Evolutionary conservation across 2,888 invertebrate genomes (phyloP), one percentile per base, ranked within the genome.

Genomic region (Tanypteryx hageni): DNA sequence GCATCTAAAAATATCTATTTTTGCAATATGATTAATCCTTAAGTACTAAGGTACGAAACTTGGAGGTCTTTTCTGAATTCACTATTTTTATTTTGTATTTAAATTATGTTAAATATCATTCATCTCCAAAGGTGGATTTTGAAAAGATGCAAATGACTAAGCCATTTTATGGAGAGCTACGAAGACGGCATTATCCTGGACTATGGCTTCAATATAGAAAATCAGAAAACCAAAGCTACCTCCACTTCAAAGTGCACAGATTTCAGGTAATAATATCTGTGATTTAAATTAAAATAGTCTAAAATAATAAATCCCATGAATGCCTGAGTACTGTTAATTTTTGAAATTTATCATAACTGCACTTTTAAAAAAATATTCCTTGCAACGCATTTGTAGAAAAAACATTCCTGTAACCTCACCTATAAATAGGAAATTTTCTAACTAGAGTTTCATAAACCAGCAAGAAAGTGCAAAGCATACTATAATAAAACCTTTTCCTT

Each of bases 71-170:
- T 56, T 68, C 31, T 82, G 81, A 27, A 22, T 7, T 57, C 18
- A 44, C 14, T 31, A 58, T n/a, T 58, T 83, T n/a, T 61, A n/a
- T 31, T 83, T 92, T 81, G 16, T 83, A 22, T 82, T 92, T 61
- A 11, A 0, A 92, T 84, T 83, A 59, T 27, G 8, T 82, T 7
- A 58, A 4, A 58, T 18, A 81, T 61, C 61, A 89, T 92, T 92
- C 89, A 31, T 57, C 92, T 93, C 93, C 93, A 13, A 95, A 98
- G 96, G 97, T 98, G 92, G 98, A 98, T 94, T 96, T 98, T 93
- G 96, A 97, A 92, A 97, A 97, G 94, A 98, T 98, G 98, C 97
- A 97, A 94, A 98, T 98, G 97, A 97, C 97, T 0, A 98, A 98
- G 94, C 98, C 98, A 0, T 98, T 98, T 95, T 98, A 97, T 94